Evolutionary conservation across 2,797 vertebrate species (phyloP).

Genomic region (Falco berigora): DNA sequence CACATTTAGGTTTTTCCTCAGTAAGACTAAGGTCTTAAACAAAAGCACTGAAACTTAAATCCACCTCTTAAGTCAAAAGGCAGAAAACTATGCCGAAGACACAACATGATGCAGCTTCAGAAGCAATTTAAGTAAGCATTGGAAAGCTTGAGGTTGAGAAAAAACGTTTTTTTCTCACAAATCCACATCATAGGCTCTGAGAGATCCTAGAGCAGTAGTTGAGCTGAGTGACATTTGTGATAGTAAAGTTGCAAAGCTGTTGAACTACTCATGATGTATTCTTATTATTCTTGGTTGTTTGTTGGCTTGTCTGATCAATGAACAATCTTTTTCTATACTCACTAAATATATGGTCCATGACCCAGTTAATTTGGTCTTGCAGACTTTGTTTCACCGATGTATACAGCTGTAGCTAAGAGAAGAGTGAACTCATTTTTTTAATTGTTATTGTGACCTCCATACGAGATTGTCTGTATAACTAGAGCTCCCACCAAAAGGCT

Average conservation of each 20-base stretch:
- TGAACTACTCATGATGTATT: neutral
- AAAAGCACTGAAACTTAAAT: neutral
- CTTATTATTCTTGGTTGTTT: neutral
- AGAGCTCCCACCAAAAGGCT: neutral
- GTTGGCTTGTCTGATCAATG: neutral
- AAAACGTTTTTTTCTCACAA: neutral
- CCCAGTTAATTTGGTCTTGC: neutral
- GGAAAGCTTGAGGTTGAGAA: neutral
- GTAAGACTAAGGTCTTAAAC: neutral
- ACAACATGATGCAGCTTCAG: neutral
- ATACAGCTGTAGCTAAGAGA: neutral
- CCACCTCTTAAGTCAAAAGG: neutral
- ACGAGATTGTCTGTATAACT: neutral
- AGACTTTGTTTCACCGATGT: neutral
- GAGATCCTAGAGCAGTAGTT: neutral
- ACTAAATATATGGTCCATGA: neutral
- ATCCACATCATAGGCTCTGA: neutral
- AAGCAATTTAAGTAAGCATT: neutral
- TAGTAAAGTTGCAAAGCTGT: neutral
- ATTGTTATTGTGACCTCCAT: neutral
- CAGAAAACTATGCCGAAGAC: neutral
- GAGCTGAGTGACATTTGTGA: neutral
- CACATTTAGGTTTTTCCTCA: neutral
- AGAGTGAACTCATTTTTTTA: neutral
- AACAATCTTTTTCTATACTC: neutral